A percentile compares a stretch with the other conserved stretches of the same genome.
These are phyloP conservation scores for Fragum sueziense DNA, from an alignment of 2,888 invertebrate genomes.

Conservation along the genomic window DNA sequence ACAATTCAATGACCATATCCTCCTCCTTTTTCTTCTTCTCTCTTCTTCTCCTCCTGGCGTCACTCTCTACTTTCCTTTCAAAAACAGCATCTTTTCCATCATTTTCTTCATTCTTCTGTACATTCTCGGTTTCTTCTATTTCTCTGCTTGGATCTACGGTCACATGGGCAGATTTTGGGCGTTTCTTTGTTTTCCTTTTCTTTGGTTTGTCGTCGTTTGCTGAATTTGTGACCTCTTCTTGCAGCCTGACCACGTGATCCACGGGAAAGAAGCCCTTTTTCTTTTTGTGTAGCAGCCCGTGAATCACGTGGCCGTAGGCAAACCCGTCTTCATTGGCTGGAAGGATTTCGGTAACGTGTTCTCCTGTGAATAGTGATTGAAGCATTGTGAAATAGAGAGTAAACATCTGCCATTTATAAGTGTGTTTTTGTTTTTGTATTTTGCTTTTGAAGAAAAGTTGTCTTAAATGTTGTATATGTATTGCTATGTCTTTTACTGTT, in stretches of 20 bases:
- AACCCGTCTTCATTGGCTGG: slow-evolving; percentile 15
- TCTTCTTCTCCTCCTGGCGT: slow-evolving; percentile 14
- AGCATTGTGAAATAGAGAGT: no score
- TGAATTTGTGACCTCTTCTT: background rate
- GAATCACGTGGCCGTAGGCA: slow-evolving; percentile 16
- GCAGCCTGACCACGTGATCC: slow-evolving; percentile 7
- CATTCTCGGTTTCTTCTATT: no score
- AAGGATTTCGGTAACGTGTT: slow-evolving; percentile 9
- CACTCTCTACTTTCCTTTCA: background rate
- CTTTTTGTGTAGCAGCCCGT: slow-evolving; percentile 23
- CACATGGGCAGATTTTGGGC: no score
- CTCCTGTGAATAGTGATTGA: background rate
- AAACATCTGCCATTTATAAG: no score
- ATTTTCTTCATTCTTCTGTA: no score
- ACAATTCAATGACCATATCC: background rate
- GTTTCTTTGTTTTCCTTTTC: background rate
- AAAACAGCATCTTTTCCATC: no score
- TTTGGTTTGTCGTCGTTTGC: background rate
- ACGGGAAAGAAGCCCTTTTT: slow-evolving; percentile 27
- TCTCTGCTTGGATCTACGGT: no score
- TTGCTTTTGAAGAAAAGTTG: no score
- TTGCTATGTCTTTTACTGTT: no score
- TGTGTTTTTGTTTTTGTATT: no score
- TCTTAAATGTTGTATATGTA: no score
- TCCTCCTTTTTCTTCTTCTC: slow-evolving; percentile 2